Evolutionary conservation across 1,140 invertebrate species (phyloP), one percentile per base, ranked within the genome.

Genomic region (Pseudomyrmex flavicornis): DNA sequence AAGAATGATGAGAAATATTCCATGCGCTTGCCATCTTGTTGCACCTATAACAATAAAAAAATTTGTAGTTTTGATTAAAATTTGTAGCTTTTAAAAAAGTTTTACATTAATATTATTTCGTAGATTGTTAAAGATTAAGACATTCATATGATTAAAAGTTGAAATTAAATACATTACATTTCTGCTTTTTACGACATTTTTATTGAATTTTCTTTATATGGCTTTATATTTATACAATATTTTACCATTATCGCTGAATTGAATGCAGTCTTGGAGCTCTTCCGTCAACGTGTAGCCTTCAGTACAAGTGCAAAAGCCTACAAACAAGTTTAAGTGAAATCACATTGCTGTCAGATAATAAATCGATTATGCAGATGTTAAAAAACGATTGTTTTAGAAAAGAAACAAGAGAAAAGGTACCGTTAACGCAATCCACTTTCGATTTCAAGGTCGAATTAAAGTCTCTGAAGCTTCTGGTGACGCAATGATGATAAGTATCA

Each of bases 201-300:
- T 70, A 1, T 15, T 17, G 44, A 44, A 2, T 2, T 8, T 10
- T 54, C 12, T 44, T 17, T 58, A 7, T 44, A 58, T 0, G 35
- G 7, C n/a, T 0, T 58, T 72, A 44, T 44, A 48, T 17, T 20
- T 46, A 48, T 59, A 17, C 8, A 61, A 15, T 35, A 52, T 54
- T 76, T 88, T 85, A 93, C 93, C 85, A 69, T 89, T 93, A 58
- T 93, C 91, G 58, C 89, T 92, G 75, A 89, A 93, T 63, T 90
- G 88, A 65, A 93, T 83, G 56, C 93, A 93, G 26, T 93, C 91
- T 10, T 77, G 85, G 9, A 75, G 56, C 22, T 92, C 85, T 48
- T 91, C 86, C 17, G 90, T 86, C 46, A 89, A 82, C 12, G 87
- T 92, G 69, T 93, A 93, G 65, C 89, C 85, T 13, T 86, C 66